Conservation (phyloP, 2,797 vertebrate genomes). For the Tolypeutes matacus region DNA sequence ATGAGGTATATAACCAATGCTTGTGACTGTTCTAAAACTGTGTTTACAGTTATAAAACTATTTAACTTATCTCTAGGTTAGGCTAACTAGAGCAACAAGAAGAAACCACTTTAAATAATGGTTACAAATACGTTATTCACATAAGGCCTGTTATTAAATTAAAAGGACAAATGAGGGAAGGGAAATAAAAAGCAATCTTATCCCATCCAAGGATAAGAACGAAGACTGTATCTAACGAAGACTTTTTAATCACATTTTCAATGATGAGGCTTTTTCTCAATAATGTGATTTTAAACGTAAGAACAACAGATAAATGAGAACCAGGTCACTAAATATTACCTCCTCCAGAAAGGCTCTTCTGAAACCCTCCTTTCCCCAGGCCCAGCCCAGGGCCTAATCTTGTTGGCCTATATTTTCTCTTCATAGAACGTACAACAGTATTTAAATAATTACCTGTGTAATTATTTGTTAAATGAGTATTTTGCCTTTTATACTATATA, state of each 20-base stretch:
- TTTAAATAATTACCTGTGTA: not conserved
- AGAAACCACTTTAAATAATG: constrained; percentile 72
- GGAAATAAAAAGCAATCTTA: too few species aligned
- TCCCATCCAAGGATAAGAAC: not conserved
- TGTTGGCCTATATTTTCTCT: not conserved
- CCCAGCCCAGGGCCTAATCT: not conserved
- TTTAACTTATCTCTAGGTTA: constrained; percentile 57
- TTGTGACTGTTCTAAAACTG: not conserved
- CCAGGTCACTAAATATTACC: not conserved
- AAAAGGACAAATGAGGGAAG: constrained; percentile 42
- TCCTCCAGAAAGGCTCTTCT: not conserved
- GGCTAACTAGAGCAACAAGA: constrained; percentile 68
- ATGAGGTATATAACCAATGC: not conserved
- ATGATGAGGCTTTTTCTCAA: not conserved
- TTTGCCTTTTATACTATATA: not conserved
- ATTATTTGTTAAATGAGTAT: not conserved
- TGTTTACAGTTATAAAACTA: not conserved
- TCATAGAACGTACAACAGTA: not conserved
- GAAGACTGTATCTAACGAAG: not conserved
- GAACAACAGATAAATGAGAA: not conserved
- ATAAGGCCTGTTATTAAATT: constrained; percentile 60
- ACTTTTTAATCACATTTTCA: constrained; percentile 34
- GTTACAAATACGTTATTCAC: constrained; percentile 74
- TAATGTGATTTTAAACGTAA: constrained; percentile 6
- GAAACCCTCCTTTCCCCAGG: not conserved